Base-by-base conservation (phyloP, 2,888 invertebrate species). In the Hartigia nigra region DNA sequence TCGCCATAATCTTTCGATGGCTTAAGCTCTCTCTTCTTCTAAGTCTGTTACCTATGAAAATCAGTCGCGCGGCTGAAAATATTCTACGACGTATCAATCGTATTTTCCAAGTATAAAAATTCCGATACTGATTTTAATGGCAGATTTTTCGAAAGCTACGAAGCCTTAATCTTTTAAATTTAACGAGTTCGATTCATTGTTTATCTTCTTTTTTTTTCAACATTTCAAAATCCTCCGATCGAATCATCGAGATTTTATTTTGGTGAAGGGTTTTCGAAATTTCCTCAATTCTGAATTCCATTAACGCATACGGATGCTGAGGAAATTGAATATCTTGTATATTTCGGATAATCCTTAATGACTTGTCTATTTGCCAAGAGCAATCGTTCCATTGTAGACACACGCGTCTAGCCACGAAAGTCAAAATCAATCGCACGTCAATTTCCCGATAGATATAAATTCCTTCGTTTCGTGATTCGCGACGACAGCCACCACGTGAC, bases 341-440 rank as follows among this genome's bases (percentile, higher is more conserved):
- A 55, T 55, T 23, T 55, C 55, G 55, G 55, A 55, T 55, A 23
- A 55, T 55, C 55, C 55, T 23, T 55, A 55, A 55, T 55, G 23
- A 55, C 55, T 55, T 23, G 55, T 55, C 55, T 55, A 55, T 55
- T 55, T 23, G 55, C 55, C 23, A 55, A 55, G 23, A 23, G 55
- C 55, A 55, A 55, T 55, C 55, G 23, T 55, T 23, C 55, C 55
- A 55, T 55, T 55, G 55, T 55, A 55, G 14, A 32, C 31, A 14
- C 75, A 23, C 75, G 34, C 11, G 75, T 75, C 36, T 39, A 37
- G 74, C 35, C 70, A n/a, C 31, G 78, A 74, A 77, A 75, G 77
- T 77, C 78, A 76, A 80, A 82, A 82, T 82, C 81, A 82, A 82
- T 82, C 82, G 82, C 77, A 80, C 81, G 79, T 79, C 81, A 81